Evolutionary conservation across 1,140 invertebrate species (phyloP), one percentile per base, ranked within the genome.

Genomic region (Spodoptera litura): DNA sequence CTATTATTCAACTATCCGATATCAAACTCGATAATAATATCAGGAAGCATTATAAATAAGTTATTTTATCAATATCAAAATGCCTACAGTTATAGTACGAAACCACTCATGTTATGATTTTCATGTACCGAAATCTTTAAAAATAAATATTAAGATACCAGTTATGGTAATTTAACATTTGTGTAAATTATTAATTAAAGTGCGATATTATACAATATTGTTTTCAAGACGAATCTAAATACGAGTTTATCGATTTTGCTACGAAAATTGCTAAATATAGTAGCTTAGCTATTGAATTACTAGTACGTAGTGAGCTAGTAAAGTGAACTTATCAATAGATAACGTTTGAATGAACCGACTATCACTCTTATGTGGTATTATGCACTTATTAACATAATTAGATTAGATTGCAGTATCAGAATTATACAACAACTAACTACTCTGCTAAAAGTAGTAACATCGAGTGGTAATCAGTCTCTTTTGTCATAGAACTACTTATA

Each of bases 101-200:
- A 31, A 11, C 9, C 27, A 31, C 20, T 12, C n/a, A 59, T 27
- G 9, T 15, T 25, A 4, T 25, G 3, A 61, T 13, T 13, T 4
- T 35, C 13, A 31, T 35, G 20, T 6, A 35, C 38, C 5, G 38
- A 44, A 44, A 44, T 44, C 5, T 44, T 44, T 44, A 61, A 35
- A 61, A 13, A 13, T 35, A 61, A 11, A 61, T 61, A 27, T 12
- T 61, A 13, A 61, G 10, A 11, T 61, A 61, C 58, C 58, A 8
- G 27, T 61, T 61, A 61, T 61, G 58, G 13, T 61, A 61, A 61
- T 61, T 61, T 61, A 61, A 61, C 58, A 61, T 61, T 61, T 61
- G 58, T 61, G 58, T 13, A 61, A 61, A 61, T 61, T 61, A 31
- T 35, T 31, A 31, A 35, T 44, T 44, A 44, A 44, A 44, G 1